Evolutionary conservation across 2,888 invertebrate genomes (phyloP), one percentile per base, ranked within the genome.

Genomic region (Asteroscopus sphinx): DNA sequence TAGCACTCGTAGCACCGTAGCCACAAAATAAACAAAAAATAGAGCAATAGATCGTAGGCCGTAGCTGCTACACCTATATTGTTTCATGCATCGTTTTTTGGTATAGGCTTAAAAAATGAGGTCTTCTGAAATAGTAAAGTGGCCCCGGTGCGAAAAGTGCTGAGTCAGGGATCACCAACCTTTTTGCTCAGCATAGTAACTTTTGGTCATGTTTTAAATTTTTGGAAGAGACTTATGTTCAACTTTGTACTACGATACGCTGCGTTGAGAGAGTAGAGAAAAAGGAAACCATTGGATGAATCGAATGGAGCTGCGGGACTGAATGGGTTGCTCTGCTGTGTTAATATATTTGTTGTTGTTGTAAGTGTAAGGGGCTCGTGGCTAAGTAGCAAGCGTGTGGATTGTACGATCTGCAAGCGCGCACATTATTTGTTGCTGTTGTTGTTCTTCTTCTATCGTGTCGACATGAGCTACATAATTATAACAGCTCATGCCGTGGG

Each of bases 1-100:
- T 76, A 76, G 77, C 76, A 40, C 55, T 61, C 76, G 78, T 69
- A 77, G 76, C 73, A 17, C 42, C 73, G 75, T 76, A 77, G 61
- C 21, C 56, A 61, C 40, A 56, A 63, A 74, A 46, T 32, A 25
- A 44, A 15, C 11, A 26, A 63, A 15, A 68, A 53, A 60, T 58
- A 46, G 40, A 36, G 32, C 28, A 32, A 12, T 40, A 36, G 49
- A 44, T 40, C 42, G 55, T 63, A 49, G 48, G 41, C 26, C 30
- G 42, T 44, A 30, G 42, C 16, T 12, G 12, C 32, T n/a, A 3
- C 15, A 13, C 2, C 48, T 8, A 7, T 25, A 15, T 11, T 9
- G 13, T 41, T 60, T 47, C 8, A 39, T 47, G n/a, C 1, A 6
- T 35, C 16, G 2, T 44, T 35, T n/a, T 39, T 21, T n/a, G 21